phyloP scores from a whole-genome alignment of 2,113 vertebrate species.

The Saguinus imperator region DNA sequence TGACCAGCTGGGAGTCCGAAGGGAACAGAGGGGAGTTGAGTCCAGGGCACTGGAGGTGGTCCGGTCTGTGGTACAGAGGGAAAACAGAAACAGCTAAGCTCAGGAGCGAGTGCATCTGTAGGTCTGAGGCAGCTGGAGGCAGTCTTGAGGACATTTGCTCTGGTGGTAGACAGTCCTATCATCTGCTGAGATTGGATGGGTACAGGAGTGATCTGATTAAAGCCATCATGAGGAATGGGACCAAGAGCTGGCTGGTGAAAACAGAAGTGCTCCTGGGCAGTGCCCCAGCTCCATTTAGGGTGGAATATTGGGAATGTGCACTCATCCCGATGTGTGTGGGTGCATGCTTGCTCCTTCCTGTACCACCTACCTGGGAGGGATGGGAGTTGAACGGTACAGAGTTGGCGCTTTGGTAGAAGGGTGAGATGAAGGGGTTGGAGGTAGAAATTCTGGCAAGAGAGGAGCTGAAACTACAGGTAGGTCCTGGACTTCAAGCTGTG shows the following conservation, averaged over 20 bases:
- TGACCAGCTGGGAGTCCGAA: background rate
- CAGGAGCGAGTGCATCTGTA: background rate
- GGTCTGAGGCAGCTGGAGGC: background rate
- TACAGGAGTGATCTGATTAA: background rate
- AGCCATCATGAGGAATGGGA: background rate
- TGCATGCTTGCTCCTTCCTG: too few relatives aligned
- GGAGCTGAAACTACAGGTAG: background rate
- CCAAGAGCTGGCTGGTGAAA: background rate
- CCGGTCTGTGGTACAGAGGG: background rate
- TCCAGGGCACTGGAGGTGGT: background rate
- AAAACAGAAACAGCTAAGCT: background rate
- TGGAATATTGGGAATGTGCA: background rate
- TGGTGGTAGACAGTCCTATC: background rate
- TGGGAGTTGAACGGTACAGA: background rate
- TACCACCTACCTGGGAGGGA: background rate
- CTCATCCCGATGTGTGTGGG: accelerated
- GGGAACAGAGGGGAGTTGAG: background rate
- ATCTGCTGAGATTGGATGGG: background rate
- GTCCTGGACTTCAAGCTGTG: too few relatives aligned
- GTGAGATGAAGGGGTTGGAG: background rate
- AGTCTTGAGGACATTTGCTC: background rate
- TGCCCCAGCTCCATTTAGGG: background rate
- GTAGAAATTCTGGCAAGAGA: background rate
- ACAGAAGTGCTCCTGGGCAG: accelerated
- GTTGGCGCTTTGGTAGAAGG: too few relatives aligned